phyloP scores from a whole-genome alignment of 2,888 invertebrate species.

The Clostera curtula region DNA sequence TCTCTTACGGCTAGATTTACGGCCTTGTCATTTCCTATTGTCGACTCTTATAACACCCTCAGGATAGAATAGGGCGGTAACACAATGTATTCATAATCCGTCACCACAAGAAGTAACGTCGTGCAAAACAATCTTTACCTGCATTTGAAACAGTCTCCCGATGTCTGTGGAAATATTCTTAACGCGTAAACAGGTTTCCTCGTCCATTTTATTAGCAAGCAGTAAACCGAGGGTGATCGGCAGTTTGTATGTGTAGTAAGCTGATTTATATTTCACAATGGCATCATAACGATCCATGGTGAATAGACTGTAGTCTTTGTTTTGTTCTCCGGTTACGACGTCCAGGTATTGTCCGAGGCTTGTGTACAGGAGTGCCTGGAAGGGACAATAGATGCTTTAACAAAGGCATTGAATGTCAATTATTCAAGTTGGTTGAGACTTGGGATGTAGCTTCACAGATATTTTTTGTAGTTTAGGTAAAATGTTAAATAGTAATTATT shows the following conservation, averaged over 20 bases:
- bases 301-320: constrained; percentile 58
- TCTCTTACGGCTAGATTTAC: too few species aligned
- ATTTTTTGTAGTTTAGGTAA: too few species aligned
- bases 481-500: too few species aligned
- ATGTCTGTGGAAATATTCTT: constrained; percentile 87
- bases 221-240: constrained; percentile 89
- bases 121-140: too few species aligned
- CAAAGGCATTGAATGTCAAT: background rate
- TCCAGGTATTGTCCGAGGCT: constrained; percentile 87
- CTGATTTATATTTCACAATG: constrained; percentile 90
- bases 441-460: too few species aligned
- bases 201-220: constrained; percentile 81
- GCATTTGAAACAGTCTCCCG: constrained; percentile 94
- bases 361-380: constrained; percentile 73
- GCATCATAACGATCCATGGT: constrained; percentile 87
- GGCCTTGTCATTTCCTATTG: too few species aligned
- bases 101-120: too few species aligned
- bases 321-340: constrained; percentile 65
- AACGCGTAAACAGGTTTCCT: constrained; percentile 80
- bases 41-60: too few species aligned
- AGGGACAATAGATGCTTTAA: constrained; percentile 5
- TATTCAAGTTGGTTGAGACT: constrained; percentile 1
- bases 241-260: constrained; percentile 90
- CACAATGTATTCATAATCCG: too few species aligned
- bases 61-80: too few species aligned